Evolutionary conservation across 1,140 invertebrate genomes (phyloP), one percentile per base, ranked within the genome.

Genomic region (Cardiocondyla obscurior): DNA sequence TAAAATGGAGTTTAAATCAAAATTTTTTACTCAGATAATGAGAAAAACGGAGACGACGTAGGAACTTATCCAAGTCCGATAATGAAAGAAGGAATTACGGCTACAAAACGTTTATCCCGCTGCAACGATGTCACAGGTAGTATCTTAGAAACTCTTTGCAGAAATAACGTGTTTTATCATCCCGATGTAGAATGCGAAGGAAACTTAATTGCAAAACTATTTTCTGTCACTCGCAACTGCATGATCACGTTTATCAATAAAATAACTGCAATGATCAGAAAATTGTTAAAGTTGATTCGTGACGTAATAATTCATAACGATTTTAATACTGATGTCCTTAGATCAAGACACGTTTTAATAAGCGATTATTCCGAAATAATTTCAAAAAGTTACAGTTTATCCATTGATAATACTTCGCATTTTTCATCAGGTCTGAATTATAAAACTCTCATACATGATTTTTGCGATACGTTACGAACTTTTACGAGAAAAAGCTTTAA

Each of bases 201-300:
- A 12, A 46, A 42, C 25, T 79, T 86, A 28, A 39, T 67, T 67
- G 88, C 76, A 3, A 55, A 76, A 51, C 70, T 82, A 53, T 74
- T 79, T 22, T 81, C 84, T 4, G 19, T 69, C 33, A 89, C 89
- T 25, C 76, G 77, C 39, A 84, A 83, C 44, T 79, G 30, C 28
- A 16, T 89, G 46, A 36, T 10, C 10, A 12, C 60, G 1, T 69
- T 79, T 10, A 19, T 79, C n/a, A 79, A 79, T n/a, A 90, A 90
- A 67, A 62, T 89, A 42, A 67, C 53, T 39, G 1, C 8, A 4
- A 30, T 81, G 12, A 81, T 46, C 10, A n/a, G 19, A 73, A 81
- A 10, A 28, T 46, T 70, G n/a, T n/a, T 44, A 10, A 12, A 22
- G 22, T 1, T 19, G 28, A 28, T 39, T 73, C 6, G 22, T 12